Conservation (phyloP, 2,113 vertebrate genomes). For the Sisor rabdophorus region DNA sequence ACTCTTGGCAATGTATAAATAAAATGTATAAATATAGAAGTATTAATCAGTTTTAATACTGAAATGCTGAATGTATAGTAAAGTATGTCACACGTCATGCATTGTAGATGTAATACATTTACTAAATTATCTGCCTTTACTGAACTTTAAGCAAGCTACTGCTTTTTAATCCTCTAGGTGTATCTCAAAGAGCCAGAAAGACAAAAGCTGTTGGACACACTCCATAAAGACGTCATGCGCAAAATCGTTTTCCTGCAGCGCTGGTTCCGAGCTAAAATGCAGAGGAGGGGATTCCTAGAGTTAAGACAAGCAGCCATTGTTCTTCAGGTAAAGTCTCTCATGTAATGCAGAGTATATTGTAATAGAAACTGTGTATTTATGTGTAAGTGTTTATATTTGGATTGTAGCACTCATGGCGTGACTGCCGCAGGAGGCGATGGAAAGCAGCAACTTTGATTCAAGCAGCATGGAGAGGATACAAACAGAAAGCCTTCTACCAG, state of each 20-base stretch:
- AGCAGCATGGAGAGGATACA: conserved; percentile 76
- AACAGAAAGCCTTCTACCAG: conserved; percentile 60
- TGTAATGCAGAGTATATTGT: no score
- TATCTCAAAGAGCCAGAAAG: conserved; percentile 90
- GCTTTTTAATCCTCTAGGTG: conserved; percentile 68
- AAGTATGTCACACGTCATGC: neutral
- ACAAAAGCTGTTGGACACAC: conserved; percentile 83
- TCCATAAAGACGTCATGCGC: conserved; percentile 88
- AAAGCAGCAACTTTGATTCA: conserved; percentile 77
- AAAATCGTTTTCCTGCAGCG: conserved; percentile 92
- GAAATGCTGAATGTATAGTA: neutral
- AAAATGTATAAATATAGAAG: no score
- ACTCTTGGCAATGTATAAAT: no score
- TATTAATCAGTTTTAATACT: no score
- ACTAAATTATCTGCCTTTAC: neutral
- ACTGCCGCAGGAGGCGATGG: conserved; percentile 58
- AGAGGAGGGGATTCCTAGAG: conserved; percentile 78
- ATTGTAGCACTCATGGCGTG: conserved; percentile 56
- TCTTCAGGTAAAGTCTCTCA: conserved; percentile 78
- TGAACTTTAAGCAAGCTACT: neutral
- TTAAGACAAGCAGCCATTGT: conserved; percentile 71
- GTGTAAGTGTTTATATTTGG: neutral
- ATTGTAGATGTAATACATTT: neutral
- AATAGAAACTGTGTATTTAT: neutral
- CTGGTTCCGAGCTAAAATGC: conserved; percentile 81